Conservation (phyloP, 2,113 vertebrate genomes). For the sheep (Ovis aries) region DNA sequence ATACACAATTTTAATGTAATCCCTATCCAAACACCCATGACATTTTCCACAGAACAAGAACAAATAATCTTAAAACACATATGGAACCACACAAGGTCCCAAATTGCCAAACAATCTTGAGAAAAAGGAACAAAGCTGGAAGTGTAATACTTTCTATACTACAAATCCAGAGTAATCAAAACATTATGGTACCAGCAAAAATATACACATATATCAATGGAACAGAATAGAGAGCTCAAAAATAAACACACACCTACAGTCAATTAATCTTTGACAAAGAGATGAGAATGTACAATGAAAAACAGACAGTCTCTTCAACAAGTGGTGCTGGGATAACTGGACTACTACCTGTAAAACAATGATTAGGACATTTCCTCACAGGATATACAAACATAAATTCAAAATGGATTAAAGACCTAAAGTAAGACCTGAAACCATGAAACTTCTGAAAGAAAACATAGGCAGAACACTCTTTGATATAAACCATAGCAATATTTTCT, state of each 20-base stretch:
- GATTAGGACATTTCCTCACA: background rate
- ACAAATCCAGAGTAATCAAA: background rate
- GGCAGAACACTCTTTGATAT: background rate
- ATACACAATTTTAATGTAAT: background rate
- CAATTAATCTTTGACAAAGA: background rate
- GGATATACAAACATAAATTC: background rate
- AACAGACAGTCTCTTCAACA: background rate
- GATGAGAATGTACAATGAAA: background rate
- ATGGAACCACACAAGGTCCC: background rate
- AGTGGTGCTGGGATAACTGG: background rate
- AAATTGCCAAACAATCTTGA: background rate
- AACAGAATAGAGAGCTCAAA: background rate
- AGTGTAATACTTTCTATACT: background rate
- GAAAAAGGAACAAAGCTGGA: background rate
- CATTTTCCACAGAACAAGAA: background rate
- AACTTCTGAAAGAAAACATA: background rate
- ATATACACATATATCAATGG: background rate
- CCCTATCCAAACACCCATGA: background rate
- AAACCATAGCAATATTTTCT: background rate
- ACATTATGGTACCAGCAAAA: background rate
- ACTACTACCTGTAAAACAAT: background rate
- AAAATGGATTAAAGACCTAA: background rate
- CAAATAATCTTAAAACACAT: background rate
- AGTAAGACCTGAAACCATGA: background rate
- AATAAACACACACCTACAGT: background rate